Conservation (phyloP, 1,140 invertebrate species). For the Anadara kagoshimensis region DNA sequence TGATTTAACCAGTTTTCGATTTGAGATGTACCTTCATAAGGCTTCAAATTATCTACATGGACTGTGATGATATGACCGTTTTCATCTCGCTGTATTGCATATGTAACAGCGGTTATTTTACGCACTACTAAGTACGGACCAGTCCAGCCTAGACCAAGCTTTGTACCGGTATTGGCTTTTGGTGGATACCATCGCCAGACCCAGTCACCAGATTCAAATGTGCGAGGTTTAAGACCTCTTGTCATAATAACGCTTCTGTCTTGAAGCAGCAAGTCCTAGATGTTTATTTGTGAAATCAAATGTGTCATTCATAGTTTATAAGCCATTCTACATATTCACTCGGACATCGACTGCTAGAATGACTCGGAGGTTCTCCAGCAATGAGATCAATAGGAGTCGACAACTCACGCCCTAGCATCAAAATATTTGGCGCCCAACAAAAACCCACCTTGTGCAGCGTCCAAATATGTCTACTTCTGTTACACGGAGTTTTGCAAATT, state of each 20-base stretch:
- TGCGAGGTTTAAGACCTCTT: slow-evolving; percentile 22
- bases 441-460: too few species aligned
- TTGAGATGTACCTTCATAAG: background rate
- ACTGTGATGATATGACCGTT: slow-evolving; percentile 5
- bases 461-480: too few species aligned
- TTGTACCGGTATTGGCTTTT: slow-evolving; percentile 11
- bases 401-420: slow-evolving; percentile 46
- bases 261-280: background rate
- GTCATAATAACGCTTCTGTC: slow-evolving; percentile 41
- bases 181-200: slow-evolving; percentile 23
- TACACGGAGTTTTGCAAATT: too few species aligned
- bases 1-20: background rate
- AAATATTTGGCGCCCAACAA: slow-evolving; percentile 37
- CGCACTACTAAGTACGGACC: slow-evolving; percentile 20
- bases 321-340: slow-evolving; percentile 45
- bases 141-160: slow-evolving; percentile 32
- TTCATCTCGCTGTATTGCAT: slow-evolving; percentile 2
- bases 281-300: slow-evolving; percentile 6
- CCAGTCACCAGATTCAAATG: slow-evolving; percentile 13
- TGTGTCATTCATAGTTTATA: slow-evolving; percentile 8
- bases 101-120: slow-evolving; percentile 11
- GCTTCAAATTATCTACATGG: slow-evolving; percentile 35
- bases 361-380: slow-evolving; percentile 7
- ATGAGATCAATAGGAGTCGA: slow-evolving; percentile 41
- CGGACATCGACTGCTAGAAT: slow-evolving; percentile 20